phyloP scores from a whole-genome alignment of 1,140 invertebrate species.

The Helicorthomorpha holstii region DNA sequence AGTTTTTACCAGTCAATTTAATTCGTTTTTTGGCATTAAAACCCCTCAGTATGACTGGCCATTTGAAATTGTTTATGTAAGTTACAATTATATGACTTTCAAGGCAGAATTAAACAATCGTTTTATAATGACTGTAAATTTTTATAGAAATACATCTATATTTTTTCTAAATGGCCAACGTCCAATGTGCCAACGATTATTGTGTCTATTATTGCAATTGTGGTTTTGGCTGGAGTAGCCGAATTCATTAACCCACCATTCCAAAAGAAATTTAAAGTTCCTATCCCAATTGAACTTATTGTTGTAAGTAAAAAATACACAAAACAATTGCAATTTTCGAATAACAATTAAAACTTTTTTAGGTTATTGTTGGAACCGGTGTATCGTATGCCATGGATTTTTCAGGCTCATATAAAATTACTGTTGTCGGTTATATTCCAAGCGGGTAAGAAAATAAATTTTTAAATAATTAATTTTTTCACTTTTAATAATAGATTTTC shows the following conservation, averaged over 20 bases:
- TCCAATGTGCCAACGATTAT: conserved; percentile 27
- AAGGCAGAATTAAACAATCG: neutral
- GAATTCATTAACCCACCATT: conserved; percentile 45
- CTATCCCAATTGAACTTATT: conserved; percentile 72
- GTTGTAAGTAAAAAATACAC: conserved; percentile 34
- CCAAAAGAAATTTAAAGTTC: conserved; percentile 47
- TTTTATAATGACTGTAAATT: neutral
- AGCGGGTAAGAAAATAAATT: conserved; percentile 22
- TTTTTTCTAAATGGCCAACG: conserved; percentile 20
- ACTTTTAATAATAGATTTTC: neutral
- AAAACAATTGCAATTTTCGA: neutral
- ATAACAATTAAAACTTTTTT: conserved; percentile 8
- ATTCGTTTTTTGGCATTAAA: conserved; percentile 24
- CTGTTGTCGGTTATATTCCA: conserved; percentile 29
- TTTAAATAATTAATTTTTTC: neutral
- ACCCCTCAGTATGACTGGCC: conserved; percentile 9
- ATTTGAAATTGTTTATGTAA: conserved; percentile 13
- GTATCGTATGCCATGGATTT: conserved; percentile 26
- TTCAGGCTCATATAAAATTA: conserved; percentile 24
- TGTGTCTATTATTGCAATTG: conserved; percentile 24
- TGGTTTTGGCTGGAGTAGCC: conserved; percentile 24
- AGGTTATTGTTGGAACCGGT: conserved; percentile 26
- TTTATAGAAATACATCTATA: conserved; percentile 22
- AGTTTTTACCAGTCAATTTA: conserved; percentile 28
- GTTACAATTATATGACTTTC: neutral